Evolutionary conservation across 2,888 invertebrate species (phyloP).

Genomic region (Prenolepis imparis): DNA sequence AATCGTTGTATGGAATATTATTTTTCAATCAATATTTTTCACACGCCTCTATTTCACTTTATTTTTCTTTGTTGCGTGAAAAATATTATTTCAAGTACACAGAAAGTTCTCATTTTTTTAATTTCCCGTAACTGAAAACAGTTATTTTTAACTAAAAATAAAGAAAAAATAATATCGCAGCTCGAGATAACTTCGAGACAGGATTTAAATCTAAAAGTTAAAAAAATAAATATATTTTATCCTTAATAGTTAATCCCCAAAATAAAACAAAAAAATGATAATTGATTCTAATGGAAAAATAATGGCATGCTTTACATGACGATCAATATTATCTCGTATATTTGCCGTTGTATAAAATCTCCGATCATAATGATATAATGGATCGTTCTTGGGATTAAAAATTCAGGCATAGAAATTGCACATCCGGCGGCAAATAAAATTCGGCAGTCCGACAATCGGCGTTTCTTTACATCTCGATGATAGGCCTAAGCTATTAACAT

Average conservation of each 20-base stretch:
- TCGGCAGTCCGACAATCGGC: slow-evolving; percentile 21
- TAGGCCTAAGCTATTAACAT: slow-evolving; percentile 21
- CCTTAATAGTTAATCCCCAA: not conserved
- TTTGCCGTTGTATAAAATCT: not conserved
- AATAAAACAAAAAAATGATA: not conserved
- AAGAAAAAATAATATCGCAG: not conserved
- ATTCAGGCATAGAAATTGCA: slow-evolving; percentile 15
- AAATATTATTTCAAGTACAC: not conserved
- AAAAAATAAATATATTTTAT: slow-evolving; percentile 3
- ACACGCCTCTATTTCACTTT: not conserved
- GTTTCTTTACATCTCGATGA: slow-evolving; percentile 19
- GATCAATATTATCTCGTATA: not conserved
- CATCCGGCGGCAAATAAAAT: slow-evolving; percentile 18
- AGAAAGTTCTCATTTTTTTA: not conserved
- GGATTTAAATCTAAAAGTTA: not conserved
- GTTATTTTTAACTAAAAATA: slow-evolving; percentile 15
- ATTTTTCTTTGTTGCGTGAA: not conserved
- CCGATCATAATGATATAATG: not conserved
- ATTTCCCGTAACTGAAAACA: not conserved
- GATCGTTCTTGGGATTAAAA: not conserved
- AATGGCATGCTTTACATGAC: not conserved
- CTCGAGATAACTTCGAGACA: not conserved
- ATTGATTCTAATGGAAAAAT: not conserved
- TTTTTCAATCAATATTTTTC: not conserved
- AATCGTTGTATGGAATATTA: not conserved